Base-by-base conservation (phyloP, 2,888 invertebrate species). In the Ligdia adustata region DNA sequence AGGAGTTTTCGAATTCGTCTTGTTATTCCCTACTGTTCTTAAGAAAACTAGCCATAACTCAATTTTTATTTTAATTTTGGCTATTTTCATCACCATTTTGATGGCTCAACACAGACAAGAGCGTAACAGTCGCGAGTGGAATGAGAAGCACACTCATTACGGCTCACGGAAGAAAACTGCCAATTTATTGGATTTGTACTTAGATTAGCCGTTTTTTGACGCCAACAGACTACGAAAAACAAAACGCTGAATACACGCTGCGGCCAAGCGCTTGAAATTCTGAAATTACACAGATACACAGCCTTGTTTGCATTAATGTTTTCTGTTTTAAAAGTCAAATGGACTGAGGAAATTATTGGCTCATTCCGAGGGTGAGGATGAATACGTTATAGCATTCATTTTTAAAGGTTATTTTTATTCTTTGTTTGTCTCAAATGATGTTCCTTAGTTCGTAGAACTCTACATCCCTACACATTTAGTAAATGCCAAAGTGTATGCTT, bases 71-170 rank as follows among this genome's bases (percentile, higher is more conserved):
- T n/a, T n/a, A n/a, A n/a, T n/a, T n/a, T n/a, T n/a, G n/a, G n/a
- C n/a, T n/a, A n/a, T n/a, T 16, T 16, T 16, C 16, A 3, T 16
- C 5, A 6, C 69, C 9, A 0, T 0, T 41, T 66, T 46, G 1
- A 3, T 39, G 40, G 60, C 75, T 65, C 18, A 45, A 57, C 27
- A 4, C 57, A 50, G 42, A 63, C 55, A 72, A 71, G 71, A 72
- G 64, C 71, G 71, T 69, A 72, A 28, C 52, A 64, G 40, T 60
- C 69, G 70, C 68, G 74, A 67, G 56, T 57, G 59, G 75, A 74
- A 72, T 78, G 69, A 70, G 68, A 77, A 78, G 75, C 66, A 66
- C 64, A 58, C 68, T 73, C 71, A 75, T 78, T 78, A 79, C 70
- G 57, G 60, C 59, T 41, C 51, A 50, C 55, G 60, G 55, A 54